phyloP scores from a whole-genome alignment of 2,113 vertebrate genomes.

The Cisticola juncidis region DNA sequence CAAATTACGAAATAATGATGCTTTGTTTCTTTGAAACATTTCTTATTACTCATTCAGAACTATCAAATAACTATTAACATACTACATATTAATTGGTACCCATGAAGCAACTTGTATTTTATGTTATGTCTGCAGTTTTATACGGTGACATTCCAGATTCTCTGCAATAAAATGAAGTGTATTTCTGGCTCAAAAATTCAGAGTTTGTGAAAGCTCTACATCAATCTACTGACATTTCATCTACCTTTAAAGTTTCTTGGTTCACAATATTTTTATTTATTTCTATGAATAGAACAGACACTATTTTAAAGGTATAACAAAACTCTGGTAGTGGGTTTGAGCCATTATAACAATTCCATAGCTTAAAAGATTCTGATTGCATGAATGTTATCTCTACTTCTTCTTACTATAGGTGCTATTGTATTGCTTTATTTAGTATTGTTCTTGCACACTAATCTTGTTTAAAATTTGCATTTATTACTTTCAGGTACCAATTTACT shows the following conservation, averaged over 20 bases:
- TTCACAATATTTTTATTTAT: neutral
- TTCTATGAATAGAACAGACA: neutral
- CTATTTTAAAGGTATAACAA: neutral
- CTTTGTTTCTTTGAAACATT: neutral
- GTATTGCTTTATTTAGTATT: neutral
- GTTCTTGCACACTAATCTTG: neutral
- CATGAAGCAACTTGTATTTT: neutral
- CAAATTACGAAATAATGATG: neutral
- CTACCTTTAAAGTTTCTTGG: neutral
- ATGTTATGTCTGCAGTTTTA: neutral
- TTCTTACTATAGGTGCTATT: neutral
- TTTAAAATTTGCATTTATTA: neutral
- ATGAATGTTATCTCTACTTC: neutral
- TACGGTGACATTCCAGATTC: neutral
- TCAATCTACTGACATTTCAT: neutral
- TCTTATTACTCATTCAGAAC: neutral
- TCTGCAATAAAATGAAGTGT: neutral
- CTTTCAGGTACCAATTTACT: neutral
- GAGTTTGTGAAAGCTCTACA: neutral
- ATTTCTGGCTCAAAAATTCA: neutral
- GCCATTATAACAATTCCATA: neutral
- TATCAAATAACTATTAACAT: neutral
- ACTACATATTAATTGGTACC: neutral
- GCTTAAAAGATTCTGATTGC: neutral
- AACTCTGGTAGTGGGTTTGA: neutral